These are phyloP conservation scores for Mnemiopsis leidyi DNA, from an alignment of 37 sponge, comb jelly and placozoan species.

Conservation along the genomic window DNA sequence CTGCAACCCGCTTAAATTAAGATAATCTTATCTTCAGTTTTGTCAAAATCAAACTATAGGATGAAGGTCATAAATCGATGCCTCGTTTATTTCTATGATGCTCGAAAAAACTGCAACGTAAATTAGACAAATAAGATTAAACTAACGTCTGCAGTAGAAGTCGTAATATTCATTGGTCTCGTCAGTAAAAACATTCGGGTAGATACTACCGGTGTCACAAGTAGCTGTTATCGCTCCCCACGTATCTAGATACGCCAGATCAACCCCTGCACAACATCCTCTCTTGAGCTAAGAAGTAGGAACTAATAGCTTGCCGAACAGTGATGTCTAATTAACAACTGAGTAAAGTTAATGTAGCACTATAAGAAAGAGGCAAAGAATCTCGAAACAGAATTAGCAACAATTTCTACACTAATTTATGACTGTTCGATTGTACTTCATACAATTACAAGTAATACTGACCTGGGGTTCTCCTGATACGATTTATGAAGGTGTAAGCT, in stretches of 20 bases:
- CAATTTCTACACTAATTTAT: too few species aligned
- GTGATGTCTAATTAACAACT: too few species aligned
- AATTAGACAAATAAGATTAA: not conserved
- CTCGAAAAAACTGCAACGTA: not conserved
- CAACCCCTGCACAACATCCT: too few species aligned
- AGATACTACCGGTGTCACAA: not conserved
- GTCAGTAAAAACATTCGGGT: not conserved
- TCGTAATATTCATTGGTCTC: not conserved
- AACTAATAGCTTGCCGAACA: too few species aligned
- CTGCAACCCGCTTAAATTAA: not conserved
- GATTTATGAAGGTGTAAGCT: conserved; percentile 17
- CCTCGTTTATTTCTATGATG: too few species aligned
- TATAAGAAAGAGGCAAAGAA: too few species aligned
- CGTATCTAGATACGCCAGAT: conserved; percentile 20
- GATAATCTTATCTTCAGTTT: too few species aligned
- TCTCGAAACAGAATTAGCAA: too few species aligned
- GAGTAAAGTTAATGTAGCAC: too few species aligned
- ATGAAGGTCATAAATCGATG: too few species aligned
- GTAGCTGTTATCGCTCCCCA: conserved; percentile 20
- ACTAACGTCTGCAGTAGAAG: conserved; percentile 30
- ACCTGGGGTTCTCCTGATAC: not conserved
- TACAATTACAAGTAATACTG: not conserved
- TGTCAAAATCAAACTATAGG: too few species aligned
- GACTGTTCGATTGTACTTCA: not conserved
- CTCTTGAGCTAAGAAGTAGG: too few species aligned